Evolutionary conservation across 2,797 vertebrate genomes (phyloP), one percentile per base, ranked within the genome.

Genomic region (Gallirallus australis): DNA sequence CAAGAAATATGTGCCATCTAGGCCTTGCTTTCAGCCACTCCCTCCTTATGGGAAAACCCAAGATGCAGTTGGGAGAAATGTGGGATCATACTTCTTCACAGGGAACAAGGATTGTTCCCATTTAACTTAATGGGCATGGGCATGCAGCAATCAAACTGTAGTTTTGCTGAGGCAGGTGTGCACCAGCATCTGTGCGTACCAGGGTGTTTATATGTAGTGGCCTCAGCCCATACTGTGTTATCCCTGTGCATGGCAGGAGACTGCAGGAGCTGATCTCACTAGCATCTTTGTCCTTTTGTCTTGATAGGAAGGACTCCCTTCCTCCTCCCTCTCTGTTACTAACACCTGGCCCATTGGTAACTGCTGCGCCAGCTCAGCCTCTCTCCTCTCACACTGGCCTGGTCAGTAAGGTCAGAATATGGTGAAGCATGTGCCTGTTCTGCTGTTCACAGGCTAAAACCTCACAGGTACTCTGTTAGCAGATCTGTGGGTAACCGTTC

Each of bases 401-500:
- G 10, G 23, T 27, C 23, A 59, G 21, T 63, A 75, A 28, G 12
- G 25, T 33, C 54, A 77, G 45, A 56, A 53, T 3, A 53, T 0
- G 17, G 42, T 18, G 11, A 60, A 37, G 12, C 17, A 31, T 0
- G 1, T 7, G 5, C 39, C n/a, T 40, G 7, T 52, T 45, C 8
- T 70, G 11, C 30, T 53, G 5, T 57, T 82, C 24, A 24, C 4
- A 37, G 31, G 15, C 45, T 40, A 81, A 68, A 65, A 31, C 40
- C 37, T 33, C 37, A 33, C 28, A 39, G 15, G 17, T 53, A 20
- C 9, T 57, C 47, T 28, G 5, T 30, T 45, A n/a, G 25, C 39
- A 75, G 27, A 45, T 52, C 39, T 60, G 5, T n/a, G 7, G 17
- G 18, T 56, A 79, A 47, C 15, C 23, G 10, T 50, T 77, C n/a